Base-by-base conservation (phyloP, 2,113 vertebrate species). In the Limanda limanda region DNA sequence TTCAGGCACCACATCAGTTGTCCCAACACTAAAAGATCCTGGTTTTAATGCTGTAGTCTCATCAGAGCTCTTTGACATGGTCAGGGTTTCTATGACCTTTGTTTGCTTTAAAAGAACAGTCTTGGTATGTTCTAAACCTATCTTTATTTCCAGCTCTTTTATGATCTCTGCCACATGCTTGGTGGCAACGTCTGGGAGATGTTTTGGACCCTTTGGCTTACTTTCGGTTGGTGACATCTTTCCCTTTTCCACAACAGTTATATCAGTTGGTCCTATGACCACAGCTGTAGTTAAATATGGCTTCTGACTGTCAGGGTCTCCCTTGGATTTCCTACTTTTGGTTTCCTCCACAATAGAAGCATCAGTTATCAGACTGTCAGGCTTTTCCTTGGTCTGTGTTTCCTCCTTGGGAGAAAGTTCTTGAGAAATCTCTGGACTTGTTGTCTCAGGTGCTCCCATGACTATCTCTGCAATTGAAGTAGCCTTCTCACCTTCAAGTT, bases 251-350 rank as follows among this genome's bases (percentile, higher is more conserved):
- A 35, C 20, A 14, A 17, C 17, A 62, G n/a, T 14, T 1, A 10
- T 7, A 45, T 74, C 65, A 59, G 65, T 40, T 73, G 11, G 1
- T 48, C 6, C 2, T 21, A 20, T 64, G 35, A 74, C 11, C 8
- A 37, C 13, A 5, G 14, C 8, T 65, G 35, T 1, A 51, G 15
- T 24, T 73, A 40, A 31, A 20, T 47, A 35, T 7, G 31, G 47
- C 40, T 62, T 51, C 24, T 48, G 14, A 47, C 21, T 56, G 1
- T 4, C 42, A 20, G 23, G 23, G 4, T 12, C 14, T 54, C 11
- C 14, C 35, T 76, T 69, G 11, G 68, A 76, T 31, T 25, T 65
- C 27, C 58, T 63, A 42, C 40, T 76, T 9, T 37, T 66, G 11
- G 68, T 54, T 18, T 72, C 25, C 24, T 76, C 51, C 7, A 55